These are phyloP conservation scores for Scomberomorus guttatus DNA, from an alignment of 2,797 vertebrate species.

Conservation along the genomic window DNA sequence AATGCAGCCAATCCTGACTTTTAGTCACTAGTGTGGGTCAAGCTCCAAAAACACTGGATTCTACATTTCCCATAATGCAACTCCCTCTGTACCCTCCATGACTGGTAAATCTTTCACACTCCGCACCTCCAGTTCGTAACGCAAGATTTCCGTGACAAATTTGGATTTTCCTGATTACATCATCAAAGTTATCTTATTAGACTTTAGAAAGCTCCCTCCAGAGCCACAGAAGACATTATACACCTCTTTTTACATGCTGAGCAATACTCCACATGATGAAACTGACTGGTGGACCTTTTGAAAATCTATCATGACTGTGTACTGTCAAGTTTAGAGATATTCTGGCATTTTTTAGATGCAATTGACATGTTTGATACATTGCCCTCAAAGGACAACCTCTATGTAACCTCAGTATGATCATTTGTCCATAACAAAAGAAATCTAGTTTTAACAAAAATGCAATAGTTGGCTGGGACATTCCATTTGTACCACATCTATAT, in stretches of 20 bases:
- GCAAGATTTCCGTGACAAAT: too few relatives aligned
- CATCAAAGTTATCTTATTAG: background rate
- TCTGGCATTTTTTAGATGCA: background rate
- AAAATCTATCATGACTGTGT: background rate
- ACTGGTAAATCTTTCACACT: too few relatives aligned
- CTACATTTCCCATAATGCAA: too few relatives aligned
- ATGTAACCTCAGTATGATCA: background rate
- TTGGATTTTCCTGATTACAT: background rate
- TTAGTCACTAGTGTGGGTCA: too few relatives aligned
- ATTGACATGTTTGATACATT: background rate
- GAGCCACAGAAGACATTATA: background rate
- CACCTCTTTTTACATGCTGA: background rate
- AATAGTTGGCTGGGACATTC: background rate
- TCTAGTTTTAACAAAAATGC: background rate
- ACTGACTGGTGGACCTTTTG: background rate
- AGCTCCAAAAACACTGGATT: too few relatives aligned
- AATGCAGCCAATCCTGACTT: too few relatives aligned
- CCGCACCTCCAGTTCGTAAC: background rate
- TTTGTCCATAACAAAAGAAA: background rate
- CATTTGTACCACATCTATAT: constrained; percentile 1
- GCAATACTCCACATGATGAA: background rate
- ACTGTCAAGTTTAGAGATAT: background rate
- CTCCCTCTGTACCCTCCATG: too few relatives aligned
- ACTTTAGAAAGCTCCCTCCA: background rate
- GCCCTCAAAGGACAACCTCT: background rate